These are phyloP conservation scores for Norana najaformis DNA, from an alignment of 2,888 invertebrate species.

Conservation along the genomic window DNA sequence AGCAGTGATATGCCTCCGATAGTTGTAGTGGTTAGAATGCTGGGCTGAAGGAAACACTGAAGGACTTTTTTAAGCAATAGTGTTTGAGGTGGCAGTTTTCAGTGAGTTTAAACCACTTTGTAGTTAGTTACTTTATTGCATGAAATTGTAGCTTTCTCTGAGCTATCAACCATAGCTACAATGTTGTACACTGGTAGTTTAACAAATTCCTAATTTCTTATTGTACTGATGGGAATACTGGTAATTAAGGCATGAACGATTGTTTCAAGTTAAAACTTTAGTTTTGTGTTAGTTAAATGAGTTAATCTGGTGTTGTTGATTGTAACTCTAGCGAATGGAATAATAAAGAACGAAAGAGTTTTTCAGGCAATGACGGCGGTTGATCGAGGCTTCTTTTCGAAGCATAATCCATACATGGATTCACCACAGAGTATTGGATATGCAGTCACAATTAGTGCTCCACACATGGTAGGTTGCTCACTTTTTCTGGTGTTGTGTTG, in stretches of 20 bases:
- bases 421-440: conserved; percentile 77
- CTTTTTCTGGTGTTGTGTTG: background rate
- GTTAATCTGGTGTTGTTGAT: background rate
- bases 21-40: too few relatives aligned
- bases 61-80: too few relatives aligned
- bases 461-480: conserved; percentile 58
- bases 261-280: background rate
- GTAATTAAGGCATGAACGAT: background rate
- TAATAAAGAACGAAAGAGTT: conserved; percentile 56
- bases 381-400: conserved; percentile 58
- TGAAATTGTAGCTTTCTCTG: background rate
- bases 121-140: too few relatives aligned
- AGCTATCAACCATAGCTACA: background rate
- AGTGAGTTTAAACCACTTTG: too few relatives aligned
- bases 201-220: background rate
- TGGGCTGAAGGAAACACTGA: too few relatives aligned
- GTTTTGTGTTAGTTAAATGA: background rate
- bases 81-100: background rate
- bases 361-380: conserved; percentile 58
- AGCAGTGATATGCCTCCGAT: too few relatives aligned
- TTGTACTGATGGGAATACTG: background rate
- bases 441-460: conserved; percentile 71
- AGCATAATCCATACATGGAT: conserved; percentile 57
- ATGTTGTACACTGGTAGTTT: background rate
- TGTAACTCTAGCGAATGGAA: conserved; percentile 55